phyloP scores from a whole-genome alignment of 1,140 invertebrate species.

The Agrypnia vestita region DNA sequence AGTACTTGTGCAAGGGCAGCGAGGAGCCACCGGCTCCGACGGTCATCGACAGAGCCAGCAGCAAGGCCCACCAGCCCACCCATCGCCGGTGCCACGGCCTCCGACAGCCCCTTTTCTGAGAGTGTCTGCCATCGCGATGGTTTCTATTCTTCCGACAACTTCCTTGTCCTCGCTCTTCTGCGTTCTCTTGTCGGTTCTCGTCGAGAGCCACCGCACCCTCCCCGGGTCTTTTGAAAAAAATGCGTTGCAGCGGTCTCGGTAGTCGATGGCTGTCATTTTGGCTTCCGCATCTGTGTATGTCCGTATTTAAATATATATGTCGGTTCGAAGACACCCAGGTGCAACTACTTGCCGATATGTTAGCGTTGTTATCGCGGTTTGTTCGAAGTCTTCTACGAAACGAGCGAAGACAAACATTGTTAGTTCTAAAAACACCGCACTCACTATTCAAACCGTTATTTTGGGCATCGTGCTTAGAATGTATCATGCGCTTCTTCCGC shows the following conservation, averaged over 20 bases:
- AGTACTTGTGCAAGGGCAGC: conserved; percentile 80
- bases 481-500: conserved; percentile 21
- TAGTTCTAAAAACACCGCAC: conserved; percentile 28
- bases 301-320: not conserved
- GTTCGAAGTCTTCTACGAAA: conserved; percentile 3
- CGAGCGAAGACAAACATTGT: conserved; percentile 13
- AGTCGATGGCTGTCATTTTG: not conserved
- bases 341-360: conserved; percentile 28
- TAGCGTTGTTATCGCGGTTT: not conserved
- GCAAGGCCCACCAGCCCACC: conserved; percentile 67
- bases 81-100: conserved; percentile 12
- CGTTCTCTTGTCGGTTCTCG: too few relatives aligned
- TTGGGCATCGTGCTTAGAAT: conserved; percentile 30
- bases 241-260: not conserved
- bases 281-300: not conserved
- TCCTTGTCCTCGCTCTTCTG: not conserved
- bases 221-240: too few relatives aligned
- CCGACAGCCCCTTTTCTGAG: not conserved
- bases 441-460: conserved; percentile 38
- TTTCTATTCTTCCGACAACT: not conserved
- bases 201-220: too few relatives aligned
- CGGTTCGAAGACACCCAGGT: not conserved
- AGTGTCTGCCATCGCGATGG: conserved; percentile 11
- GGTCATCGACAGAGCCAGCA: conserved; percentile 62
- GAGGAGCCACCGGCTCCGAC: conserved; percentile 63